Evolutionary conservation across 2,113 vertebrate species (phyloP), one percentile per base, ranked within the genome.

Genomic region (Melanerpes aurifrons): DNA sequence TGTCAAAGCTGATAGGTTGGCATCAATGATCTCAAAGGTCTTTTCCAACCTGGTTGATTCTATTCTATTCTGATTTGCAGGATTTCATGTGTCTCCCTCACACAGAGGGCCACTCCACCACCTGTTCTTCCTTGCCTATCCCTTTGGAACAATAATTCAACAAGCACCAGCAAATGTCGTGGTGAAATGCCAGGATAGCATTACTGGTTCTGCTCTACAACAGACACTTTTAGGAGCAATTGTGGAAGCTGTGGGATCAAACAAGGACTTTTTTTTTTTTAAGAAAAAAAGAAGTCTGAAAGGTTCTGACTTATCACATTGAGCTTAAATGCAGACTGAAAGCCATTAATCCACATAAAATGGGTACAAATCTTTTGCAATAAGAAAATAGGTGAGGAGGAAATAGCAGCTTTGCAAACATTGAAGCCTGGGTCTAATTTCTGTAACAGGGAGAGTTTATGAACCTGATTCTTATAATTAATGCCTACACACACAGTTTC

Each of bases 351-450:
- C 82, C 47, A 47, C 19, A 57, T 64, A 91, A 92, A 90, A 88
- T 61, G 62, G 28, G 54, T 91, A 92, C 87, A 83, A 92, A 91
- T 75, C 89, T 56, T 80, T 86, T 86, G 29, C 50, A 88, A 59
- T 53, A 87, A 90, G 92, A 93, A 92, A 87, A 83, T 59, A 90
- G 80, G 56, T 74, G 59, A 50, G 40, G 61, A 94, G 89, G 91
- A 95, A 96, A 91, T 78, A 75, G 80, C 85, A 89, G 91, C 91
- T 96, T 93, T 89, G 43, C 68, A 87, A 92, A 78, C 93, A 77
- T 63, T 77, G 64, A 91, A 94, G 80, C 11, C 31, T 43, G 11
- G 90, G 86, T 82, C 96, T 96, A 75, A 75, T 75, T 92, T 94
- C 96, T 94, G 86, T 96, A 72, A 78, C 70, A 75, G 56, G 47